phyloP scores from a whole-genome alignment of 2,888 invertebrate genomes.

The Stenichneumon culpator region DNA sequence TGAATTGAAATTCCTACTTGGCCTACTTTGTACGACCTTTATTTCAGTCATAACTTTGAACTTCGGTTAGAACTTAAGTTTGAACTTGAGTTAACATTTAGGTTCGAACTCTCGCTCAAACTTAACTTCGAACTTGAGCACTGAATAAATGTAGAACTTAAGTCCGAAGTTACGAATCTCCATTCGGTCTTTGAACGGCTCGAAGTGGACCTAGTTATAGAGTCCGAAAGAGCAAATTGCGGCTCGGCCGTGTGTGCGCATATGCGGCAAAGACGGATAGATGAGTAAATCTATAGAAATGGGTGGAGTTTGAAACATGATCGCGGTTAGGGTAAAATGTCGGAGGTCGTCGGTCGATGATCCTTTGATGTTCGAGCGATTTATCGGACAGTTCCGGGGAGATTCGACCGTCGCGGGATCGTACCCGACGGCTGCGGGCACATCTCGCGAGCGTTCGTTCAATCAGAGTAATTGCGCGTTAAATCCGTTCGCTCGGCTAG shows the following conservation, averaged over 20 bases:
- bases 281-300: constrained; percentile 1
- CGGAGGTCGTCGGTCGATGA: constrained; percentile 13
- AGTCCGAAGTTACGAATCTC: too few relatives aligned
- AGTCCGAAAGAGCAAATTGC: too few relatives aligned
- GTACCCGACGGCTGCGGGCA: constrained; percentile 39
- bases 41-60: too few relatives aligned
- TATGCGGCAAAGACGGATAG: background rate
- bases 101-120: too few relatives aligned
- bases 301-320: background rate
- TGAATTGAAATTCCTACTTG: too few relatives aligned
- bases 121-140: too few relatives aligned
- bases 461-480: constrained; percentile 81
- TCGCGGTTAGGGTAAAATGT: background rate
- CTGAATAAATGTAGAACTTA: too few relatives aligned
- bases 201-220: too few relatives aligned
- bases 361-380: constrained; percentile 55
- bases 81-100: too few relatives aligned
- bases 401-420: constrained; percentile 15
- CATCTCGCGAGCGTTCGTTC: constrained; percentile 70
- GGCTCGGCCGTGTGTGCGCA: background rate
- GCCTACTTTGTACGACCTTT: too few relatives aligned
- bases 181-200: too few relatives aligned
- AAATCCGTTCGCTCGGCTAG: constrained; percentile 75
- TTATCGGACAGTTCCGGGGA: constrained; percentile 20
- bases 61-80: too few relatives aligned